Base-by-base conservation (phyloP, 2,888 invertebrate species). In the Eulithis testata region DNA sequence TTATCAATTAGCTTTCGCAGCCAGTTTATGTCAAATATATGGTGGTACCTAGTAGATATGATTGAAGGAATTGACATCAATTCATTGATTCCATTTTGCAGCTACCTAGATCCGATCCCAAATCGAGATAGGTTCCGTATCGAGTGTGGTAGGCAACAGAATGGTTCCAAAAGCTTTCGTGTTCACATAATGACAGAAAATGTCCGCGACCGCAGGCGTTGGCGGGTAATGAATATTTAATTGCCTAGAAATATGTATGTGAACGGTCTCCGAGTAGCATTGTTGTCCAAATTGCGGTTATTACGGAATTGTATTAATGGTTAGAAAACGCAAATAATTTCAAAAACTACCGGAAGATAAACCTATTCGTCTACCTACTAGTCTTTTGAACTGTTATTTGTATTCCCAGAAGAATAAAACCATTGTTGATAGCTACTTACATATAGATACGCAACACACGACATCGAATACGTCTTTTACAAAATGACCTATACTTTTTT, bases 181-280 rank as follows among this genome's bases (percentile, higher is more conserved):
- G 77, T 82, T 81, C 81, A 81, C 76, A 12, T 89, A 91, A 91
- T 91, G 87, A 90, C 85, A 82, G 77, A 83, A 86, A 83, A 84
- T 83, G 80, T 77, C 82, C 78, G 73, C 72, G 80, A 81, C 84
- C 83, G 80, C 81, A 73, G 83, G 82, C 84, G 73, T 69, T 71
- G 66, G 65, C 66, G 67, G 68, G 75, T 91, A 91, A 91, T 91
- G 90, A 90, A 89, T 88, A 91, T 89, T 89, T 91, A 91, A 92
- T 93, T 91, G 89, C 86, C 76, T 83, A 76, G 85, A 87, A 87
- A 86, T 84, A 85, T 86, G 84, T 80, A 40, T 76, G 74, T 81
- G 77, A 75, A 73, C 72, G 57, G 78, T 76, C 73, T 77, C 78
- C 77, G 77, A 78, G 75, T 80, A 82, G 82, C 76, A 80, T 81